phyloP scores from a whole-genome alignment of 2,113 vertebrate genomes.

The Solea solea region DNA sequence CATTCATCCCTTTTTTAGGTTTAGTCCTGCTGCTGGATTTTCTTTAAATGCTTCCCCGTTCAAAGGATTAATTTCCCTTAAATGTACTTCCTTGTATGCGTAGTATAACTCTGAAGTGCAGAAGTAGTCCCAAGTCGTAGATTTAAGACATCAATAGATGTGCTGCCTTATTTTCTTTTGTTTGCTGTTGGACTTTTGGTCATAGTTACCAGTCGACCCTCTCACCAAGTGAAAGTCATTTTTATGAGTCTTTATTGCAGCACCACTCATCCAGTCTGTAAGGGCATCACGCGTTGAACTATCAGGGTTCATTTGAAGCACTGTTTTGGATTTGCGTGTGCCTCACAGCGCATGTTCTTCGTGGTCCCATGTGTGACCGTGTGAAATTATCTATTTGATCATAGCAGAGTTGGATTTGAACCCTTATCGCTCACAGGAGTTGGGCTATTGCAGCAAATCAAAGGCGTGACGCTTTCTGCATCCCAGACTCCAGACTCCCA shows the following conservation, averaged over 20 bases:
- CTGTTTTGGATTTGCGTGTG: slow-evolving; percentile 10
- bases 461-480: slow-evolving; percentile 18
- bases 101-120: not conserved
- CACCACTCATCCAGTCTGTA: slow-evolving; percentile 1
- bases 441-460: slow-evolving; percentile 39
- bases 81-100: not conserved
- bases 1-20: not conserved
- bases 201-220: slow-evolving; percentile 35
- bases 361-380: slow-evolving; percentile 9
- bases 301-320: slow-evolving; percentile 2
- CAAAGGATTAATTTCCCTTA: slow-evolving; percentile 4
- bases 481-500: slow-evolving; percentile 3
- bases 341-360: slow-evolving; percentile 5
- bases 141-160: slow-evolving; percentile 42
- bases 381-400: slow-evolving; percentile 60
- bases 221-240: slow-evolving; percentile 71
- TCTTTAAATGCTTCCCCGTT: not conserved
- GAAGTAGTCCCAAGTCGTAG: not conserved
- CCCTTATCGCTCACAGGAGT: slow-evolving; percentile 30
- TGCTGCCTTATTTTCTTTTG: slow-evolving; percentile 31
- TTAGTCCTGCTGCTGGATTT: not conserved
- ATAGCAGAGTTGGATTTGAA: slow-evolving; percentile 31
- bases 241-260: too few species aligned
- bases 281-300: not conserved
- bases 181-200: slow-evolving; percentile 10